Conservation (phyloP, 1,140 invertebrate species). For the Campoletis sonorensis region DNA sequence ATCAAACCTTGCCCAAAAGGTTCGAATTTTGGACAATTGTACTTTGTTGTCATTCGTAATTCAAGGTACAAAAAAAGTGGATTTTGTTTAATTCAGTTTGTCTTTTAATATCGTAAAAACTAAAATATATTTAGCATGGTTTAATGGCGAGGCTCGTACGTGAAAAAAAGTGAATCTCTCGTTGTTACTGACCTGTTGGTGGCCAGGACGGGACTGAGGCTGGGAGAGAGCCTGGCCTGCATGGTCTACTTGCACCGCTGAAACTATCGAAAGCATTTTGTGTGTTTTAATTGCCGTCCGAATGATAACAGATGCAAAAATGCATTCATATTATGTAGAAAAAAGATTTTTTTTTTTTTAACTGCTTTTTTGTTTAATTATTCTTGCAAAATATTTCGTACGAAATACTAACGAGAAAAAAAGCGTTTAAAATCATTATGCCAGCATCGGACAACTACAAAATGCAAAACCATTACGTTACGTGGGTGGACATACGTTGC, state of each 20-base stretch:
- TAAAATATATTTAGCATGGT: constrained; percentile 17
- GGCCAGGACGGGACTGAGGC: constrained; percentile 75
- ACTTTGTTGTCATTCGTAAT: too few species aligned
- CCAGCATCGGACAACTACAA: constrained; percentile 6
- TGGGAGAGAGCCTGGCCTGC: constrained; percentile 76
- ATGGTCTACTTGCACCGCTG: constrained; percentile 76
- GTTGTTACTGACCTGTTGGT: constrained; percentile 76
- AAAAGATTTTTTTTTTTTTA: constrained; percentile 11
- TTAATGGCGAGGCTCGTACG: constrained; percentile 13
- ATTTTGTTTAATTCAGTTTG: too few species aligned
- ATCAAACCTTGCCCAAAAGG: background rate
- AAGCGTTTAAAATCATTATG: constrained; percentile 35
- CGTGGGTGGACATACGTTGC: background rate
- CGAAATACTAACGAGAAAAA: constrained; percentile 36
- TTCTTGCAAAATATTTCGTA: constrained; percentile 32
- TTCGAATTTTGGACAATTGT: too few species aligned
- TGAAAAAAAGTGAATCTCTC: constrained; percentile 61
- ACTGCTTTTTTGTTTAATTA: constrained; percentile 43
- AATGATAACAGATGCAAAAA: constrained; percentile 50
- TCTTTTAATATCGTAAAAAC: too few species aligned
- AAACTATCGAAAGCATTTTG: constrained; percentile 75
- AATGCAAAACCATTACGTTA: constrained; percentile 42
- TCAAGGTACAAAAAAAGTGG: too few species aligned
- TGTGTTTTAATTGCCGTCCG: constrained; percentile 69
- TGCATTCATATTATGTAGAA: constrained; percentile 17